A percentile compares a stretch with the other conserved stretches of the same genome.
phyloP scores from a whole-genome alignment of 2,888 invertebrate species.

The Chrysina gloriosa region DNA sequence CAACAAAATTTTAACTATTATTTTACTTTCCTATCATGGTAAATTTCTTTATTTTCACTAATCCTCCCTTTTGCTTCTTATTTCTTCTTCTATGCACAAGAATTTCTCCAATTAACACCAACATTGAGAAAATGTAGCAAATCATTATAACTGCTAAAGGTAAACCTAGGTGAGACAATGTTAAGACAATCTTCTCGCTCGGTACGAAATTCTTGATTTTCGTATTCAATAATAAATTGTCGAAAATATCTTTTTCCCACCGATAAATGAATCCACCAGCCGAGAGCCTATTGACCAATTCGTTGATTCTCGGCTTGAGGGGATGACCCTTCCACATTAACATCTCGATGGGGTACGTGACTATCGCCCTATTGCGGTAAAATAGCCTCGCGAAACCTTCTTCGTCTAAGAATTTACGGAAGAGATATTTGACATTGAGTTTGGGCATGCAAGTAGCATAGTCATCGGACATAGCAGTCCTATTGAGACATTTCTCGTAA shows the following conservation, averaged over 20 bases:
- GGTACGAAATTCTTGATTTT: slow-evolving; percentile 24
- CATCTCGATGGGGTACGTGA: slow-evolving; percentile 58
- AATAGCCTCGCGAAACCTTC: slow-evolving; percentile 50
- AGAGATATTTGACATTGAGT: slow-evolving; percentile 54
- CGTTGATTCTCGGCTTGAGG: slow-evolving; percentile 53
- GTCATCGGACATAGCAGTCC: slow-evolving; percentile 49
- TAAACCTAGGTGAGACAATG: slow-evolving; percentile 44
- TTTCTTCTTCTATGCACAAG: neutral
- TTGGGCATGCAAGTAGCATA: slow-evolving; percentile 55
- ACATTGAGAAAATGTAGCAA: neutral
- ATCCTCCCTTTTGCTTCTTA: neutral
- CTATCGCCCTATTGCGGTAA: slow-evolving; percentile 53
- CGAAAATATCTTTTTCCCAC: slow-evolving; percentile 52
- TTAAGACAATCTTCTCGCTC: slow-evolving; percentile 30
- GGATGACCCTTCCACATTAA: slow-evolving; percentile 59
- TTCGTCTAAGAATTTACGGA: slow-evolving; percentile 50
- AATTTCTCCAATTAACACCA: slow-evolving; percentile 42
- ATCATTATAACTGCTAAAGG: slow-evolving; percentile 43
- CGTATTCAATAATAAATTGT: slow-evolving; percentile 19
- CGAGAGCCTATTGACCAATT: slow-evolving; percentile 53
- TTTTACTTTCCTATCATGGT: too few relatives aligned
- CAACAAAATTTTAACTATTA: too few relatives aligned
- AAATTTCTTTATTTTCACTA: too few relatives aligned
- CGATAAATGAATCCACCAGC: slow-evolving; percentile 54
- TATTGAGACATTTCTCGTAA: slow-evolving; percentile 49